These are phyloP conservation scores for Erebia aethiops DNA, from an alignment of 2,888 invertebrate species.

Conservation along the genomic window DNA sequence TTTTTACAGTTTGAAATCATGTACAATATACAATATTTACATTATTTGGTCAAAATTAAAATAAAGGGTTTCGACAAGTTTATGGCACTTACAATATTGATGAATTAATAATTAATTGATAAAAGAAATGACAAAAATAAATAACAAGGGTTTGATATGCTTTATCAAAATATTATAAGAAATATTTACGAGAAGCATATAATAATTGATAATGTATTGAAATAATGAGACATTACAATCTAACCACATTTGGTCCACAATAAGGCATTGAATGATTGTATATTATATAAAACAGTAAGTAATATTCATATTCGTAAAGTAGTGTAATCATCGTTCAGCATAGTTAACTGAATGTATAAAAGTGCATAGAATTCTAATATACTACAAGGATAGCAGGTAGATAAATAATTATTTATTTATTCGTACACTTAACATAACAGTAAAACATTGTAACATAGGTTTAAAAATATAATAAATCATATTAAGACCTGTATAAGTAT, in stretches of 20 bases:
- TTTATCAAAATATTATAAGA: conserved; percentile 1
- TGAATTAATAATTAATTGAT: background rate
- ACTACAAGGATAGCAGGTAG: conserved; percentile 3
- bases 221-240: conserved; percentile 26
- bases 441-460: conserved; percentile 3
- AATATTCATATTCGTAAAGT: conserved; percentile 32
- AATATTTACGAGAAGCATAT: conserved; percentile 3
- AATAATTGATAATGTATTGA: background rate
- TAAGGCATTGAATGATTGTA: conserved; percentile 64
- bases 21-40: background rate
- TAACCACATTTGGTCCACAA: conserved; percentile 70
- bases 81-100: background rate
- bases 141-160: background rate
- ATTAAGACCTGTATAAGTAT: conserved; percentile 5
- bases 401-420: conserved; percentile 2
- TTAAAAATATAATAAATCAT: conserved; percentile 18
- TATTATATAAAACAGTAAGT: conserved; percentile 29
- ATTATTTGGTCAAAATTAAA: background rate
- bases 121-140: background rate
- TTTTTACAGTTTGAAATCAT: background rate
- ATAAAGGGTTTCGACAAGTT: background rate
- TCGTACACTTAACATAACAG: background rate
- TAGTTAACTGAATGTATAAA: conserved; percentile 16
- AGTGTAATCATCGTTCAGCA: background rate
- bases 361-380: conserved; percentile 15